Base-by-base conservation (phyloP, 2,888 invertebrate genomes). In the Leptinotarsa juncta region DNA sequence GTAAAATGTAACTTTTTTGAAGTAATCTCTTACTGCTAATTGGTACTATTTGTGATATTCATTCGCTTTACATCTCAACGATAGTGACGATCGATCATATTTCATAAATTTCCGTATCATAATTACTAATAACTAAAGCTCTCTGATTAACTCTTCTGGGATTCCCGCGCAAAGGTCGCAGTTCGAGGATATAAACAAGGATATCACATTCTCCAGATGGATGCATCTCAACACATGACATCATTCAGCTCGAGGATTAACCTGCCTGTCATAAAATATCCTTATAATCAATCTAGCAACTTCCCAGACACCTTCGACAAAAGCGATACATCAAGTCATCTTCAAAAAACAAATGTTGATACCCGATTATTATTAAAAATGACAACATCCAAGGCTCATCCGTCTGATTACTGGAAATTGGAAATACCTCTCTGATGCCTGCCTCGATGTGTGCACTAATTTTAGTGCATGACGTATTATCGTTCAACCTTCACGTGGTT, bases 401-500 rank as follows among this genome's bases (percentile, higher is more conserved):
- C 23, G 62, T n/a, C 62, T 42, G 53, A 62, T 74, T 72, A 72
- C 75, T 77, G 77, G 78, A 78, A 78, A 77, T 72, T 75, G 42
- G 42, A 42, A 42, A 42, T 42, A 42, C 42, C 42, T 42, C 42
- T 42, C 3, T 42, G 42, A 10, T 42, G 42, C 67, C 73, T 70
- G 70, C 71, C 70, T 71, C 67, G 70, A 74, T 74, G 74, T 76
- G 76, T 78, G 79, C 77, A 79, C 78, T 81, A 80, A 80, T 79
- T 81, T 80, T 81, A 81, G 79, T 79, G 51, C 51, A 51, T 51
- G 51, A 51, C 51, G 51, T 51, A 51, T 4, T 55, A 50, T 66
- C 49, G 67, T 73, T 78, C 78, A 80, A 81, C 81, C 81, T 81
- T 81, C 81, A 80, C 78, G 62, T 42, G 77, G 74, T 67, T 65